Evolutionary conservation across 2,888 invertebrate species (phyloP).

Genomic region (Stegophylla sp.): DNA sequence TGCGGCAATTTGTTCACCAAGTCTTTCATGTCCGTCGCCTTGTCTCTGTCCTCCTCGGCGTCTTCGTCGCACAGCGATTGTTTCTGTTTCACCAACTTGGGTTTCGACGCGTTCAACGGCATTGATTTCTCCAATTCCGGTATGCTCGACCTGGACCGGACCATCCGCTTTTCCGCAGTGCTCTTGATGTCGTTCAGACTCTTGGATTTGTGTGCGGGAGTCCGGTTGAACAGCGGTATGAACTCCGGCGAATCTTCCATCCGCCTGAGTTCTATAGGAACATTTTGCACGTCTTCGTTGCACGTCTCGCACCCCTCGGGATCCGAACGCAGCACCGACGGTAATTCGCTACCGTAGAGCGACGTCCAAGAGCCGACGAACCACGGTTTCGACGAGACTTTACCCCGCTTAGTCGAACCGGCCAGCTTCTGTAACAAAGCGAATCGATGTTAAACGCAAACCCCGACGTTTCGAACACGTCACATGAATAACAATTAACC

Average conservation of each 20-base stretch:
- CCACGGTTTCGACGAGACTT: conserved; percentile 73
- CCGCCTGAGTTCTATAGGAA: conserved; percentile 86
- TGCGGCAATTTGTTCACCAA: conserved; percentile 73
- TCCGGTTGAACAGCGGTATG: conserved; percentile 61
- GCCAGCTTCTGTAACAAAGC: conserved; percentile 73
- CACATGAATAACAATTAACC: conserved; percentile 64
- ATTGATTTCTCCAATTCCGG: conserved; percentile 60
- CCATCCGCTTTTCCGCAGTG: conserved; percentile 43
- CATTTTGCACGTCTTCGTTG: conserved; percentile 70
- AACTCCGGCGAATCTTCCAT: conserved; percentile 70
- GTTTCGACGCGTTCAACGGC: conserved; percentile 65
- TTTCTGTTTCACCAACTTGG: conserved; percentile 84
- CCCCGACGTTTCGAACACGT: neutral
- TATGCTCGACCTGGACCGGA: conserved; percentile 50
- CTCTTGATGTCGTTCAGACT: conserved; percentile 78
- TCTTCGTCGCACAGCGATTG: conserved; percentile 76
- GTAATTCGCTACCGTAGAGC: conserved; percentile 66
- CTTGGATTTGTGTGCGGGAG: conserved; percentile 73
- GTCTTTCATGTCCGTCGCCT: conserved; percentile 73
- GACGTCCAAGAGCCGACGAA: conserved; percentile 81
- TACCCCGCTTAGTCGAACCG: conserved; percentile 70
- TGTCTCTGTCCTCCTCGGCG: conserved; percentile 63
- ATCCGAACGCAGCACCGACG: conserved; percentile 66
- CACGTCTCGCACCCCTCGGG: conserved; percentile 70
- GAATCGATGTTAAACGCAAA: conserved; percentile 34